Evolutionary conservation across 2,113 vertebrate genomes (phyloP).

Genomic region (Plectropomus leopardus): DNA sequence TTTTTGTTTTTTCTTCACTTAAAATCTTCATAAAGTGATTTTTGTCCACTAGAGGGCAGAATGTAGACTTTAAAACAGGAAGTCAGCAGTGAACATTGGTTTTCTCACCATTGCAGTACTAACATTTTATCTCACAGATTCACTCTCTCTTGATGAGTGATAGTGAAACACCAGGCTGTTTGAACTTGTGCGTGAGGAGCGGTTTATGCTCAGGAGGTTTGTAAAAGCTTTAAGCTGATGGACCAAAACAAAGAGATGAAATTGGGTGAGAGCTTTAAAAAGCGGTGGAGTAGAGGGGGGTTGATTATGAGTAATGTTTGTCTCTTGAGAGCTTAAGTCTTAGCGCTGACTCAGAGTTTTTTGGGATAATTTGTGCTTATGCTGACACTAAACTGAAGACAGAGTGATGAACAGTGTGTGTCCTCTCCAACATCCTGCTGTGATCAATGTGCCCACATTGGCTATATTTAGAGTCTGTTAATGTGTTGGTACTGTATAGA

Average conservation of each 20-base stretch:
- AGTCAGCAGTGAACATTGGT: not conserved
- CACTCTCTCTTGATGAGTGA: not conserved
- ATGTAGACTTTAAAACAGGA: not conserved
- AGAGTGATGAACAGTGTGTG: not conserved
- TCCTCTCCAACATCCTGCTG: not conserved
- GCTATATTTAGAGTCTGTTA: not conserved
- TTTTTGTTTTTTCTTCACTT: not conserved
- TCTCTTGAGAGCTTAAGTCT: not conserved
- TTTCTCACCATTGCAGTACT: not conserved
- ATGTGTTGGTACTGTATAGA: not conserved
- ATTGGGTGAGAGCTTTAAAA: not conserved
- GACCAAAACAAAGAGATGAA: constrained; percentile 11
- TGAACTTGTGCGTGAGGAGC: not conserved
- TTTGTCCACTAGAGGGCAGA: constrained; percentile 27
- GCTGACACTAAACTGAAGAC: not conserved
- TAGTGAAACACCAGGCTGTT: not conserved
- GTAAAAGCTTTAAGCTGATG: not conserved
- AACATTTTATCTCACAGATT: not conserved
- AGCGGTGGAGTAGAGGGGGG: not conserved
- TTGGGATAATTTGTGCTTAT: constrained; percentile 1
- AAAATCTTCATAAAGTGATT: not conserved
- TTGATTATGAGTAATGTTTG: constrained; percentile 5
- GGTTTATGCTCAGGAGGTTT: not conserved
- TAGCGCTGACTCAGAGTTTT: not conserved
- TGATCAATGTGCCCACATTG: not conserved